A percentile compares a stretch with the other conserved stretches of the same genome.
These are phyloP conservation scores for Thunnus maccoyii DNA, from an alignment of 2,113 vertebrate genomes.

Conservation along the genomic window DNA sequence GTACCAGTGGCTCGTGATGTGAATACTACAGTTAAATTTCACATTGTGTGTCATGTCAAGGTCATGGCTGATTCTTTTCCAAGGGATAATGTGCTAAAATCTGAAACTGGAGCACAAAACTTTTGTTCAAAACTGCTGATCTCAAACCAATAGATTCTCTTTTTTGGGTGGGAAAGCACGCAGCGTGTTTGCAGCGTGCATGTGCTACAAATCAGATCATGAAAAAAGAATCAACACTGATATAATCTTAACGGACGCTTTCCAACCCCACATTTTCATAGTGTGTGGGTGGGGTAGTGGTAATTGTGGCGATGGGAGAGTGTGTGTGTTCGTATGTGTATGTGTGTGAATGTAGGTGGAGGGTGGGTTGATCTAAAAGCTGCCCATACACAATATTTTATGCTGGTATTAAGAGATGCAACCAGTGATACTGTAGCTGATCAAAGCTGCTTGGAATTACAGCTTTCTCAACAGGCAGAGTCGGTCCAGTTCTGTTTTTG, in stretches of 20 bases:
- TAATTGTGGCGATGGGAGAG: background rate
- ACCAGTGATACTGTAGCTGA: slow-evolving; percentile 9
- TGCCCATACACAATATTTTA: background rate
- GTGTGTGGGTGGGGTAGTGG: slow-evolving; percentile 4
- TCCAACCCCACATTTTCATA: background rate
- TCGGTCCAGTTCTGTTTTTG: slow-evolving; percentile 19
- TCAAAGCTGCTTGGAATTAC: slow-evolving; percentile 8
- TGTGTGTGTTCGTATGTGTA: background rate
- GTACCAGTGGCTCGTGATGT: background rate
- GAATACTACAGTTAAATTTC: background rate
- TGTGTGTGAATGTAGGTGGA: background rate
- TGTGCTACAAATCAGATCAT: slow-evolving; percentile 10
- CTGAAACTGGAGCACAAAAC: background rate
- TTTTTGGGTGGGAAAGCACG: slow-evolving; percentile 11
- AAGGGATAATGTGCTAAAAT: background rate
- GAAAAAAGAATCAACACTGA: slow-evolving; percentile 4
- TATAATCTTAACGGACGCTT: background rate
- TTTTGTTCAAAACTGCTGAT: slow-evolving; percentile 16
- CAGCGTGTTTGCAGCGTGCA: background rate
- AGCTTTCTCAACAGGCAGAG: background rate
- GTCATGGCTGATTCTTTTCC: background rate
- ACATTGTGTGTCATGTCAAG: background rate
- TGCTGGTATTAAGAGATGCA: slow-evolving; percentile 1
- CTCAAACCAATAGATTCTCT: background rate
- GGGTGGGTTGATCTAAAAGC: background rate